Evolutionary conservation across 2,888 invertebrate species (phyloP).

Genomic region (Tipula lateralis): DNA sequence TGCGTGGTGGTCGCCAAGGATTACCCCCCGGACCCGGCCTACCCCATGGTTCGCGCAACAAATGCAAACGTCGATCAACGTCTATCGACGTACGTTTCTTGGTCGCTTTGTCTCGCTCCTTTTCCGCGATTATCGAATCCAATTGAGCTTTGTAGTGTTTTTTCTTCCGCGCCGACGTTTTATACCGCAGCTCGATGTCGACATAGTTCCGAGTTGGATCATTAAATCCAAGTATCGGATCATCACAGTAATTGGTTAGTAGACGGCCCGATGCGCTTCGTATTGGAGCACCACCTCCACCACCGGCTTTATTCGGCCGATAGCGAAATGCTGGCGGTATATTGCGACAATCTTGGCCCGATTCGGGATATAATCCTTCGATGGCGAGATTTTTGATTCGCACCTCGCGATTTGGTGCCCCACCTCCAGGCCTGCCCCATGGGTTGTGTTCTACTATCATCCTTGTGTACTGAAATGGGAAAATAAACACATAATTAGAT

Average conservation of each 20-base stretch:
- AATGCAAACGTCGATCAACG: not conserved
- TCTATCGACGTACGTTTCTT: conserved; percentile 30
- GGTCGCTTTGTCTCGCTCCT: conserved; percentile 5
- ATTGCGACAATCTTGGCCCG: conserved; percentile 38
- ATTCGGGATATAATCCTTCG: conserved; percentile 63
- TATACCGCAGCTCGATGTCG: conserved; percentile 66
- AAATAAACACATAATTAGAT: not conserved
- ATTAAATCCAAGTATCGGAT: conserved; percentile 62
- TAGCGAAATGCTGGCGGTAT: not conserved
- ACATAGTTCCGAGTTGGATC: conserved; percentile 58
- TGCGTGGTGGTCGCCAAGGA: conserved; percentile 68
- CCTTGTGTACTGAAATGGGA: conserved; percentile 51
- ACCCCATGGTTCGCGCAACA: conserved; percentile 40
- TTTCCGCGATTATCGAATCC: conserved; percentile 48
- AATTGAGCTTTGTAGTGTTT: conserved; percentile 57
- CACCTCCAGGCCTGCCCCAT: conserved; percentile 72
- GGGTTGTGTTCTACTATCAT: conserved; percentile 71
- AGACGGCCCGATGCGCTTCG: conserved; percentile 40
- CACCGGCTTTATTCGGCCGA: conserved; percentile 25
- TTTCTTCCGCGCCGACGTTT: conserved; percentile 54
- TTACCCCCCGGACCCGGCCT: conserved; percentile 56
- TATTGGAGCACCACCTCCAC: conserved; percentile 36
- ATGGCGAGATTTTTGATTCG: conserved; percentile 64
- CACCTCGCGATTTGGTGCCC: conserved; percentile 63
- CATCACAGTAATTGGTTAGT: conserved; percentile 51